Evolutionary conservation across 2,113 vertebrate genomes (phyloP).

Genomic region (Ia io): DNA sequence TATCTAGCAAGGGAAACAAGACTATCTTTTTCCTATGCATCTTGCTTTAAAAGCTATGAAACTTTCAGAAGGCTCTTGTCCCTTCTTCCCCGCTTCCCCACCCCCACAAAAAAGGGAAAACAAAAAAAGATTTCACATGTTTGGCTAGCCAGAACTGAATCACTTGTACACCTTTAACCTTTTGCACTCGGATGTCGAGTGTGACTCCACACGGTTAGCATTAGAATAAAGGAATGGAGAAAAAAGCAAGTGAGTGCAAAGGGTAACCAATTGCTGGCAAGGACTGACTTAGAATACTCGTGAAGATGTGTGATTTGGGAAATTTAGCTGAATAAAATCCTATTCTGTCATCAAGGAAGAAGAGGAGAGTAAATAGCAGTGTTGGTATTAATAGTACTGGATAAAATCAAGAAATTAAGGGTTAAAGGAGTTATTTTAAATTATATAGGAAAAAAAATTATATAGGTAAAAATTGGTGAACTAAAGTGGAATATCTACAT

Average conservation of each 20-base stretch:
- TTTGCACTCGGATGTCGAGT: too few relatives aligned
- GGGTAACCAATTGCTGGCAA: neutral
- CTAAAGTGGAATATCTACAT: neutral
- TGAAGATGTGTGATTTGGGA: neutral
- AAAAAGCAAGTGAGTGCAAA: too few relatives aligned
- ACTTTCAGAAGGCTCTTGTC: neutral
- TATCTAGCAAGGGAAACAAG: neutral
- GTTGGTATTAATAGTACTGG: neutral
- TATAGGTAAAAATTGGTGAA: neutral
- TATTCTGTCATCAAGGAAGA: neutral
- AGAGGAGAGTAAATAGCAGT: neutral
- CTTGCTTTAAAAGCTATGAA: neutral
- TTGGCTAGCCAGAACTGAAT: neutral
- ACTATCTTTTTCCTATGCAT: neutral
- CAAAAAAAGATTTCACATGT: neutral
- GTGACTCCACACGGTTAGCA: too few relatives aligned
- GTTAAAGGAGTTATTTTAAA: constrained; percentile 9
- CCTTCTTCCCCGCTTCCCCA: neutral
- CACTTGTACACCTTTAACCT: neutral
- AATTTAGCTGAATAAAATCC: neutral
- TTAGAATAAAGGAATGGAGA: too few relatives aligned
- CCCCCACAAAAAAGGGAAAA: neutral
- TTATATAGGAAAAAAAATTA: neutral
- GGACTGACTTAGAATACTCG: neutral
- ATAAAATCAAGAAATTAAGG: neutral